phyloP scores from a whole-genome alignment of 2,888 invertebrate species.

The Cerastis leucographa region DNA sequence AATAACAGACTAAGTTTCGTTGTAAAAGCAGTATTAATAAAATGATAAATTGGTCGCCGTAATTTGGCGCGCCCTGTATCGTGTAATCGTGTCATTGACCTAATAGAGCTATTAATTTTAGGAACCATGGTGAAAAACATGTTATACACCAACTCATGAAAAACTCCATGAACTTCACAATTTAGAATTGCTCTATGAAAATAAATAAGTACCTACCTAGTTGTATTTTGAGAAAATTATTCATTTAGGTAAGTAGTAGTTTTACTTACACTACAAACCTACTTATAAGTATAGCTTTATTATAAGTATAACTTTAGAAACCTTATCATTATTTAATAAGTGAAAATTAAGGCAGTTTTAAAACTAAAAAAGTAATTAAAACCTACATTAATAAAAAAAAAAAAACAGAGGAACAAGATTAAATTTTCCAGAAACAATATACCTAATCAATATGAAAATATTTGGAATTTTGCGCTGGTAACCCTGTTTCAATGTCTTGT shows the following conservation, averaged over 20 bases:
- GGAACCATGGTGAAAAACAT: slow-evolving; percentile 13
- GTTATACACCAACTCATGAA: neutral
- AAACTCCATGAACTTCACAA: slow-evolving; percentile 8
- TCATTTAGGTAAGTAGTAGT: neutral
- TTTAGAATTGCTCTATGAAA: neutral
- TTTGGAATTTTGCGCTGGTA: slow-evolving; percentile 17
- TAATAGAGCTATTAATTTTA: slow-evolving; percentile 30
- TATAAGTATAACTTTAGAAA: neutral
- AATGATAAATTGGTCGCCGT: slow-evolving; percentile 32
- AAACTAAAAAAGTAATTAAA: neutral
- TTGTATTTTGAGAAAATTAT: neutral
- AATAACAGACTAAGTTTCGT: slow-evolving; percentile 13
- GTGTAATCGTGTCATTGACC: slow-evolving; percentile 40
- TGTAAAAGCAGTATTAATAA: slow-evolving; percentile 18
- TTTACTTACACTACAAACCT: neutral
- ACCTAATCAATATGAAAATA: neutral
- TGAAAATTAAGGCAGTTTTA: neutral
- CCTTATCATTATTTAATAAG: neutral
- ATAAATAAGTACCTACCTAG: neutral
- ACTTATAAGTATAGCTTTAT: neutral
- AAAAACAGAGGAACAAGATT: neutral
- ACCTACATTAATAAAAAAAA: neutral
- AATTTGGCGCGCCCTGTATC: slow-evolving; percentile 26
- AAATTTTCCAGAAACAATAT: slow-evolving; percentile 5
- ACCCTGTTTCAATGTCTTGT: neutral